A percentile compares a stretch with the other conserved stretches of the same genome.
Evolutionary conservation across 1,140 invertebrate species (phyloP).

Genomic region (Pygmarrhopalites habei): DNA sequence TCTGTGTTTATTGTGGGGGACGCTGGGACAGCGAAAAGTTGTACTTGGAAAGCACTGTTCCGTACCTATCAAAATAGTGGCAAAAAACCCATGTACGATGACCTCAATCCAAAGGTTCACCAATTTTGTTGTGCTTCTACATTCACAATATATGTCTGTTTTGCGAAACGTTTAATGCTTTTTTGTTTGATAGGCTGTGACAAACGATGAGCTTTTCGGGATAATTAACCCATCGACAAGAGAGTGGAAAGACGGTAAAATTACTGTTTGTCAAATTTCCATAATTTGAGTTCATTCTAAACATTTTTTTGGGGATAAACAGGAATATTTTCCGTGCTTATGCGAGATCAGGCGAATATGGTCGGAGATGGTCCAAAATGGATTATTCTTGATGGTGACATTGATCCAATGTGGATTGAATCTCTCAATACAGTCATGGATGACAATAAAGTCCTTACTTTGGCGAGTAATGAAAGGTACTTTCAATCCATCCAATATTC

Average conservation of each 20-base stretch:
- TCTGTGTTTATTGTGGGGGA: constrained; percentile 92
- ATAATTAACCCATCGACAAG: constrained; percentile 92
- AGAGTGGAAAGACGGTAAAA: constrained; percentile 91
- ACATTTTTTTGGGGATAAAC: too few species aligned
- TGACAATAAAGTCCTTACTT: constrained; percentile 85
- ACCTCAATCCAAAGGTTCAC: constrained; percentile 94
- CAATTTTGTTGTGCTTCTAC: too few species aligned
- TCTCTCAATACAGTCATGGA: constrained; percentile 66
- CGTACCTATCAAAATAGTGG: constrained; percentile 84
- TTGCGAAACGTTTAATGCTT: too few species aligned
- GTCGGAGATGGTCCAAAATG: constrained; percentile 84
- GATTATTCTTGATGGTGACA: constrained; percentile 93
- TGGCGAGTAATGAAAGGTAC: constrained; percentile 90
- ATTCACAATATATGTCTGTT: too few species aligned
- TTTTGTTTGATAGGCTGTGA: too few species aligned
- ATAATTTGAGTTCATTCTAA: constrained; percentile 22
- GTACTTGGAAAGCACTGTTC: constrained; percentile 85
- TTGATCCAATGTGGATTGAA: constrained; percentile 61
- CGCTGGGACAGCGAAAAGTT: constrained; percentile 89
- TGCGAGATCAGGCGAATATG: constrained; percentile 91
- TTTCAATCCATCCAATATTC: background rate
- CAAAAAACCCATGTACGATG: constrained; percentile 79
- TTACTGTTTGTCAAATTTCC: constrained; percentile 3
- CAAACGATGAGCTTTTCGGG: constrained; percentile 96
- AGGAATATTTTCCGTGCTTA: constrained; percentile 88